phyloP scores from a whole-genome alignment of 2,797 vertebrate genomes.

The Hydrophis major region DNA sequence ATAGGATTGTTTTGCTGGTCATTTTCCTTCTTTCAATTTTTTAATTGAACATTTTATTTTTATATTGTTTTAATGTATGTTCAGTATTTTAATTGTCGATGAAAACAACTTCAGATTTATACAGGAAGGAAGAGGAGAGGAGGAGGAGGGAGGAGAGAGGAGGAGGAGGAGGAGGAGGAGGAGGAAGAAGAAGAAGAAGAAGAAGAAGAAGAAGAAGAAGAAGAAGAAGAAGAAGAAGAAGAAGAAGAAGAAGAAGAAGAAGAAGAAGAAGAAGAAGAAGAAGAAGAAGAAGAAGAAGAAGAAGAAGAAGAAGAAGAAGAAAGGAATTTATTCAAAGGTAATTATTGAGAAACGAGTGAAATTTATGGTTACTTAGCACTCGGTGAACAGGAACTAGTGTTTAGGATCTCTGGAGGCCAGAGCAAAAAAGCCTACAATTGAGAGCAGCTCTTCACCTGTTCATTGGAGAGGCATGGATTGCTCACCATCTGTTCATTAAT shows the following conservation, averaged over 20 bases:
- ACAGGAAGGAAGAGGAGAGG: not conserved
- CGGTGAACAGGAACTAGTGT: not conserved
- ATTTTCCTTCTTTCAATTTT: not conserved
- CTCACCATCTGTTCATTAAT: not conserved
- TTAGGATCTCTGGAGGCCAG: not conserved
- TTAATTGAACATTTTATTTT: not conserved
- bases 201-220: too few species aligned
- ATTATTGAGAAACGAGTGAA: not conserved
- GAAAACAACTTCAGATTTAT: not conserved
- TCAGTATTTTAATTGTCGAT: not conserved
- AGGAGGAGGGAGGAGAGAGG: accelerated
- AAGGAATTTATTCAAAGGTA: not conserved
- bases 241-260: too few species aligned
- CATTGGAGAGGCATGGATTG: not conserved
- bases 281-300: too few species aligned
- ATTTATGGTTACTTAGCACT: not conserved
- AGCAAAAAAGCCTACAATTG: not conserved
- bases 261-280: too few species aligned
- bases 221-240: accelerated
- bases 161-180: accelerated
- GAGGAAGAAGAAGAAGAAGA: too few species aligned
- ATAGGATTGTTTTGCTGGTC: not conserved
- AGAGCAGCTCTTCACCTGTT: not conserved
- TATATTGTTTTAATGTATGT: not conserved
- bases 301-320: accelerated